Conservation (phyloP, 2,797 vertebrate species). For the Prunella strophiata region DNA sequence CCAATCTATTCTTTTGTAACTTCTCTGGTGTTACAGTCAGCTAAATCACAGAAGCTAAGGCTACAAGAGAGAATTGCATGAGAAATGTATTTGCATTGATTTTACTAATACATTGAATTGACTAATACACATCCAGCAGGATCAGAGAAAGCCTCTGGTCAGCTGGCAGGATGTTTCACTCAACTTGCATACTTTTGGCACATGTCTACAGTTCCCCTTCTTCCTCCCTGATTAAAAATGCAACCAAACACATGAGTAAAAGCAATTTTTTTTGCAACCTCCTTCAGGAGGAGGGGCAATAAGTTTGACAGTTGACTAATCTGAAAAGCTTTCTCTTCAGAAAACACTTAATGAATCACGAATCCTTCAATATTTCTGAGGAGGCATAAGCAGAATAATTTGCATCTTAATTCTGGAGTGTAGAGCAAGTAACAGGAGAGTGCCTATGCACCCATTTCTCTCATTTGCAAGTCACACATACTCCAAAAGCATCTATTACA, state of each 20-base stretch:
- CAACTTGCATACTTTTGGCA: background rate
- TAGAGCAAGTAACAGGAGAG: background rate
- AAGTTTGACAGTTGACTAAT: background rate
- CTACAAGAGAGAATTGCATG: background rate
- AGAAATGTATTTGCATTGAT: background rate
- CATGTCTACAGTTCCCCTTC: background rate
- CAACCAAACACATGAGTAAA: background rate
- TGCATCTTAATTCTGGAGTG: background rate
- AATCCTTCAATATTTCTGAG: background rate
- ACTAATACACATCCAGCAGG: background rate
- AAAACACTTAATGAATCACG: background rate
- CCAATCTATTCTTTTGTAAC: background rate
- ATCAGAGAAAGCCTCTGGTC: background rate
- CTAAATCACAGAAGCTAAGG: background rate
- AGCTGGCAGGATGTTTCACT: background rate
- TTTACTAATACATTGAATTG: background rate
- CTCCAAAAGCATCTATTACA: background rate
- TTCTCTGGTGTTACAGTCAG: background rate
- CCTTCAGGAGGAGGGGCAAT: background rate
- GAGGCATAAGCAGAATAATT: background rate
- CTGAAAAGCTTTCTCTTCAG: background rate
- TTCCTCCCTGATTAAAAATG: background rate
- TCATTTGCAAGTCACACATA: background rate
- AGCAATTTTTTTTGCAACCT: background rate
- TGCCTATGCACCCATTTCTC: background rate